phyloP scores from a whole-genome alignment of 2,888 invertebrate species.

The Drosophila nr. perissopoda region DNA sequence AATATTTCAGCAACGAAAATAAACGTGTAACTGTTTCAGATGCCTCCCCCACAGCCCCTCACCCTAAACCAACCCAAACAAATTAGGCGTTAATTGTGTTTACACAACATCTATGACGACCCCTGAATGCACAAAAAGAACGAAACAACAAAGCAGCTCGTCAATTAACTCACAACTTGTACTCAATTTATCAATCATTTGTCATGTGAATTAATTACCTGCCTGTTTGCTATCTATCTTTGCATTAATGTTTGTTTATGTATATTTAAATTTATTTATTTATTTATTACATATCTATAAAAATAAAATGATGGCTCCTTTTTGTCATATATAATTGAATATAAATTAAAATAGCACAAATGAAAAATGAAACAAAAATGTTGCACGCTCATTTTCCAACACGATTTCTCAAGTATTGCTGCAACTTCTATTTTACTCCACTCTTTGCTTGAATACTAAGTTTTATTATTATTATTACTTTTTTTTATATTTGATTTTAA shows the following conservation, averaged over 20 bases:
- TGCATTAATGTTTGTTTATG: too few relatives aligned
- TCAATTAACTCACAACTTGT: conserved; percentile 27
- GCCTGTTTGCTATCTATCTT: conserved; percentile 4
- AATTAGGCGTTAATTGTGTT: conserved; percentile 70
- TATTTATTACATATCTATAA: too few relatives aligned
- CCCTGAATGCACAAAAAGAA: conserved; percentile 19
- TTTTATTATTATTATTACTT: too few relatives aligned
- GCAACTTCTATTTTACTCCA: too few relatives aligned
- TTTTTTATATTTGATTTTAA: neutral
- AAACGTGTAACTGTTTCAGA: conserved; percentile 59
- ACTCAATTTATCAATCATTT: conserved; percentile 8
- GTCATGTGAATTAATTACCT: conserved; percentile 26
- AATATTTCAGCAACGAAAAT: conserved; percentile 57
- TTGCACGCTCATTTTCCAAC: neutral
- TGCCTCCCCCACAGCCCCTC: neutral
- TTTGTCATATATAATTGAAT: too few relatives aligned
- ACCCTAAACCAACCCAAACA: neutral
- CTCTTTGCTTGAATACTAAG: too few relatives aligned
- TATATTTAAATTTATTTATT: too few relatives aligned
- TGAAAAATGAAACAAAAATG: neutral
- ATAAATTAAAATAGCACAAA: neutral
- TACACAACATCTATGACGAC: conserved; percentile 51
- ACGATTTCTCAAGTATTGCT: too few relatives aligned
- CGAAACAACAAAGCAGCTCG: conserved; percentile 10
- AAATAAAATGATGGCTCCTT: too few relatives aligned